Percentiles rank a stretch among this genome's conserved stretches.
phyloP scores from a whole-genome alignment of 2,113 vertebrate species.

The Cyprinus carpio region DNA sequence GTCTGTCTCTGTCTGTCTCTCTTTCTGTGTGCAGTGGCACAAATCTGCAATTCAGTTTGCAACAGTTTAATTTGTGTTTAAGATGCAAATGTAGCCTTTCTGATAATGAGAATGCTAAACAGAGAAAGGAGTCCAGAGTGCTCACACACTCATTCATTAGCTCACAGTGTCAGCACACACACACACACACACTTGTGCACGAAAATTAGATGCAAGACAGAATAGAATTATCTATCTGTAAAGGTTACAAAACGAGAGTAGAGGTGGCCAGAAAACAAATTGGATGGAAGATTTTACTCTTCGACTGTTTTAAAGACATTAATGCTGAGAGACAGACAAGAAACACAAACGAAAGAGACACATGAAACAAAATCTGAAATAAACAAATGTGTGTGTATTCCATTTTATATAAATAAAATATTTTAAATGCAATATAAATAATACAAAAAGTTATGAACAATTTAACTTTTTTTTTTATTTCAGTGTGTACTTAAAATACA shows the following conservation, averaged over 20 bases:
- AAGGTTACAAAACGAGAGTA: constrained; percentile 55
- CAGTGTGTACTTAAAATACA: too few species aligned
- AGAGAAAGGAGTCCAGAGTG: constrained; percentile 46
- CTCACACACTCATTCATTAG: constrained; percentile 53
- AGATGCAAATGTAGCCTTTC: constrained; percentile 65
- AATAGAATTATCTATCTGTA: constrained; percentile 57
- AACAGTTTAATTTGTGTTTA: constrained; percentile 60
- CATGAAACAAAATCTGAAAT: neutral
- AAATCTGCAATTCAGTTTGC: constrained; percentile 61
- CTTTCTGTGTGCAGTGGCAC: neutral
- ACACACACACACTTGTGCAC: neutral
- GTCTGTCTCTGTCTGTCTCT: too few species aligned
- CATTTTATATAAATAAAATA: too few species aligned
- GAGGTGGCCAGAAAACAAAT: neutral
- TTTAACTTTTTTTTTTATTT: too few species aligned
- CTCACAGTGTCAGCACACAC: constrained; percentile 42
- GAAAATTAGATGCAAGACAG: neutral
- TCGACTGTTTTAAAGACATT: neutral
- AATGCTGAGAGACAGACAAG: too few species aligned
- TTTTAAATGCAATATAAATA: too few species aligned
- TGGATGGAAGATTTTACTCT: neutral
- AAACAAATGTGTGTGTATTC: too few species aligned
- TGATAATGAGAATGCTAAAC: constrained; percentile 56
- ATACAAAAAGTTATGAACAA: too few species aligned
- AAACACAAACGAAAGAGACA: neutral